phyloP scores from a whole-genome alignment of 2,113 vertebrate genomes.

The Ardeotis arabs region DNA sequence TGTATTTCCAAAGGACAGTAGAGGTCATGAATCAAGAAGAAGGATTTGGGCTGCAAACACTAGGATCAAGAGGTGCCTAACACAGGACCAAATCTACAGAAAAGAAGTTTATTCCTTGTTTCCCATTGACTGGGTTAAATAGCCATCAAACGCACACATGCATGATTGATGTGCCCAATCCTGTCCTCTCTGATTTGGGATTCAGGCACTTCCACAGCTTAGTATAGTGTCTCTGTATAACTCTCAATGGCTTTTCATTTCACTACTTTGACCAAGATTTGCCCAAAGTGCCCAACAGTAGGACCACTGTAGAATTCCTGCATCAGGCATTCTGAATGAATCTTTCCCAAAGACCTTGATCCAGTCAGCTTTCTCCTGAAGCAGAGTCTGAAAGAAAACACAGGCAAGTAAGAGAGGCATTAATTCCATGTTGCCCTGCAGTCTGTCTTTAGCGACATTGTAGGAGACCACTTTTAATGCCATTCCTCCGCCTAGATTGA shows the following conservation, averaged over 20 bases:
- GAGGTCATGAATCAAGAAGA: neutral
- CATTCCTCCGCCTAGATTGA: neutral
- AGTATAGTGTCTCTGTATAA: neutral
- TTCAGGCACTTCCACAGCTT: neutral
- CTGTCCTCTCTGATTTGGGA: neutral
- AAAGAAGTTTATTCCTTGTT: neutral
- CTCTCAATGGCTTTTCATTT: neutral
- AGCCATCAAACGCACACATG: fast-evolving
- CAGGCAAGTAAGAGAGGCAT: neutral
- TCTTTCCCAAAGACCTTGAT: neutral
- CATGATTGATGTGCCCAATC: neutral
- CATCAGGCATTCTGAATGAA: neutral
- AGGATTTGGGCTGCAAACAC: neutral
- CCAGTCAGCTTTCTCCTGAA: neutral
- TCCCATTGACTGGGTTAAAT: neutral
- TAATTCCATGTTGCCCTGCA: neutral
- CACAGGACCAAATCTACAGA: neutral
- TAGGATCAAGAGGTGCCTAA: neutral
- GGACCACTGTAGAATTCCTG: neutral
- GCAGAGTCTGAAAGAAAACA: neutral
- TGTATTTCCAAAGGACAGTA: neutral
- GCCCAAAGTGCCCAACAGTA: neutral
- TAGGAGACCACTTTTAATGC: neutral
- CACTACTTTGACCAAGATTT: neutral
- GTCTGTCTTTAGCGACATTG: neutral